phyloP scores from a whole-genome alignment of 2,113 vertebrate species.

The Pseudonaja textilis region DNA sequence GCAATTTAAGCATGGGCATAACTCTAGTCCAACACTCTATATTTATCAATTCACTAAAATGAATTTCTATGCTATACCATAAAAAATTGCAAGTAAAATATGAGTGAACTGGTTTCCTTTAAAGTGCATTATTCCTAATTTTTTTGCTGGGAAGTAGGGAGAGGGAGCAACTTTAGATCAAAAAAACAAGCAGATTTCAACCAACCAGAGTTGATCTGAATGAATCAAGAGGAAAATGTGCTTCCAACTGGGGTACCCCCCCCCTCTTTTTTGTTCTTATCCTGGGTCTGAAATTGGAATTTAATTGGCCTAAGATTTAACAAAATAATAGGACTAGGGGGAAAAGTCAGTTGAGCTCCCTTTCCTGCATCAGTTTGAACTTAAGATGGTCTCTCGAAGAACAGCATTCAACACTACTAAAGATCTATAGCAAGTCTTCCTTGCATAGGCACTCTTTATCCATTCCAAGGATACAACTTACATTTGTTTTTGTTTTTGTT shows the following conservation, averaged over 20 bases:
- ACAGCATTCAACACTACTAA: not conserved
- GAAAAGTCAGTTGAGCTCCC: no score
- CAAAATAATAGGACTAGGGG: not conserved
- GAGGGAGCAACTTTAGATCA: not conserved
- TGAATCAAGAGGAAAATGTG: not conserved
- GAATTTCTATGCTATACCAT: not conserved
- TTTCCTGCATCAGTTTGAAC: not conserved
- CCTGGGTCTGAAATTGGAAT: not conserved
- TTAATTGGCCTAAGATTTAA: not conserved
- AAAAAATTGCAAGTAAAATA: not conserved
- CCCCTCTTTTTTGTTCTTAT: not conserved
- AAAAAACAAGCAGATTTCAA: not conserved
- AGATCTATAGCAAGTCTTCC: not conserved
- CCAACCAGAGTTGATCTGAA: not conserved
- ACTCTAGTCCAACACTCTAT: not conserved
- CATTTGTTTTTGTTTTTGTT: not conserved
- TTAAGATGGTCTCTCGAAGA: not conserved
- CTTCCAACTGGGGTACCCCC: not conserved
- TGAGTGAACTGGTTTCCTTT: not conserved
- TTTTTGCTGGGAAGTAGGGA: not conserved
- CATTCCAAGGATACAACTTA: conserved; percentile 8
- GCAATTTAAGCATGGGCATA: not conserved
- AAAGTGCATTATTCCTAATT: not conserved
- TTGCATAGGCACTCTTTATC: conserved; percentile 7
- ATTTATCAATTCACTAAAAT: not conserved